Evolutionary conservation across 1,140 invertebrate species (phyloP), one percentile per base, ranked within the genome.

Genomic region (Trinorchestia longiramus): DNA sequence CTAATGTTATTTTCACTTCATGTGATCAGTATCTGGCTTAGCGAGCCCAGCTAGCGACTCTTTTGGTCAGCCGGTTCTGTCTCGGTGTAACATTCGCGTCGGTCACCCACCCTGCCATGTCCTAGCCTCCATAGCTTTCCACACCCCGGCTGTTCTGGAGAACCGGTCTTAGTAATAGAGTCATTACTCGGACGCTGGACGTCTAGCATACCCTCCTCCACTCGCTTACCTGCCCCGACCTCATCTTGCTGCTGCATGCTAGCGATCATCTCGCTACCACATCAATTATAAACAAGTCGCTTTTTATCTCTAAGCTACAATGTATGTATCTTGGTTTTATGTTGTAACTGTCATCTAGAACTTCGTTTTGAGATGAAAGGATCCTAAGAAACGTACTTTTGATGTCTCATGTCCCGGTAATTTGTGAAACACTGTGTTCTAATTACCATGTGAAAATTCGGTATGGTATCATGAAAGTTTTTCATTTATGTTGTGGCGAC

Each of bases 121-220:
- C 92, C 44, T 36, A 45, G 19, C 92, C 92, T 40, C 43, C 43
- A 40, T 19, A 91, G 92, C 43, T 94, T 45, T 94, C 92, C 92
- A 94, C 92, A 94, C 92, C 43, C 36, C 62, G 62, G 62, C 92
- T 94, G 92, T 94, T 45, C 43, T 47, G 92, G 43, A 94, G 44
- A 94, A 94, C 92, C 92, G 92, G 92, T 94, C 92, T 94, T 47
- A 23, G 92, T 94, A 94, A 94, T 94, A 45, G 92, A 94, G 92
- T 94, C 92, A 94, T 94, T 94, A 94, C 43, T 44, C 44, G 62
- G 62, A 23, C 88, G 92, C 92, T 47, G 44, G 44, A 0, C 44
- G 92, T 17, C 44, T 94, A 44, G 92, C 44, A 47, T 43, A 36
- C 88, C 43, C 41, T 91, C 8, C 88, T 23, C 43, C 43, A 19